Conservation (phyloP, 2,888 invertebrate genomes). For the Cantharis rustica region DNA sequence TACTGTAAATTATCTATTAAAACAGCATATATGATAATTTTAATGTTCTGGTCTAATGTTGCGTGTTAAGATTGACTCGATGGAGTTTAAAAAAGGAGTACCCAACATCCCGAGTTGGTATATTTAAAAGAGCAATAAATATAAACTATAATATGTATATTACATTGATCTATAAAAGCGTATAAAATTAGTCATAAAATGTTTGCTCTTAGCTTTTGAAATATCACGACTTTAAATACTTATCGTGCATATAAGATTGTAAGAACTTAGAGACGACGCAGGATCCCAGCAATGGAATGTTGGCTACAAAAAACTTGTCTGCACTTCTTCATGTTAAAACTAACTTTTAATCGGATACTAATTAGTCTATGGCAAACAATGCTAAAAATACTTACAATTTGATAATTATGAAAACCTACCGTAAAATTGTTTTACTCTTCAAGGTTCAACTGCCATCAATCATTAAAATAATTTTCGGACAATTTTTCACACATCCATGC, state of each 20-base stretch:
- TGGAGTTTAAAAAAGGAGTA: not conserved
- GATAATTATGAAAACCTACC: not conserved
- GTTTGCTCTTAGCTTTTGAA: slow-evolving; percentile 4
- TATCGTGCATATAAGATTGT: slow-evolving; percentile 10
- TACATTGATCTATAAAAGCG: slow-evolving; percentile 9
- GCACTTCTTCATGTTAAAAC: slow-evolving; percentile 14
- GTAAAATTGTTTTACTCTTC: not conserved
- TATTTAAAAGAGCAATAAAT: not conserved
- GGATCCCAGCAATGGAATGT: slow-evolving; percentile 4
- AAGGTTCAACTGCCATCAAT: not conserved
- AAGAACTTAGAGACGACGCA: slow-evolving; percentile 11
- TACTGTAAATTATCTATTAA: not conserved
- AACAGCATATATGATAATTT: not conserved
- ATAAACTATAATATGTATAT: not conserved
- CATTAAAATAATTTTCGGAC: not conserved
- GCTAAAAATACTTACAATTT: slow-evolving; percentile 2
- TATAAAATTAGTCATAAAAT: slow-evolving; percentile 10
- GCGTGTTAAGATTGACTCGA: not conserved
- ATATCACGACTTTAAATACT: slow-evolving; percentile 12
- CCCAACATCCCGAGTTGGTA: too few relatives aligned
- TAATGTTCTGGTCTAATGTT: not conserved
- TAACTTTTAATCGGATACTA: slow-evolving; percentile 11
- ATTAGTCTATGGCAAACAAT: slow-evolving; percentile 11
- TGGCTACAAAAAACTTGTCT: slow-evolving; percentile 12
- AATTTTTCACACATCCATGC: not conserved